Evolutionary conservation across 2,888 invertebrate species (phyloP), one percentile per base, ranked within the genome.

Genomic region (Dicranocentrus wangi): DNA sequence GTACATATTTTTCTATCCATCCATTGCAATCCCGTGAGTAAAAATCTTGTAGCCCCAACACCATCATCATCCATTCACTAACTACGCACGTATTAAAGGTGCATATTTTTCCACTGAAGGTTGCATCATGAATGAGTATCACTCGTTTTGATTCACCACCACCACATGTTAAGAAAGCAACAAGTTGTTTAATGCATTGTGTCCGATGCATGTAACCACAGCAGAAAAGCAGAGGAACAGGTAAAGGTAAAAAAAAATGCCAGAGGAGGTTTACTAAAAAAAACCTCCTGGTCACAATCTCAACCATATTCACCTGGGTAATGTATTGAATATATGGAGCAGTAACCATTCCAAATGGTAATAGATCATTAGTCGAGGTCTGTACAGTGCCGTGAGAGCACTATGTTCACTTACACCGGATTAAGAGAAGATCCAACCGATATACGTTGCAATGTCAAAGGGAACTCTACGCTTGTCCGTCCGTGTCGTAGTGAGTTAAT

Each of bases 101-200:
- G 71, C 60, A 43, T 51, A 17, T 39, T n/a, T 13, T 19, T 61
- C 61, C 23, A 43, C 17, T 70, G 21, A 7, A 10, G 8, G 55
- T 21, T 19, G 3, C 21, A 23, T 55, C 10, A 2, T 55, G 10
- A 19, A 23, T 19, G 2, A 58, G 21, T 42, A 25, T 58, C 43
- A 39, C 25, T 60, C 58, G 28, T 63, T 51, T 61, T 47, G 21
- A 21, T 55, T 3, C 55, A 70, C 58, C 70, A 71, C 66, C 60
- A 73, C 55, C 81, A 81, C 81, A 81, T 76, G 81, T 81, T 81
- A 81, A 75, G 71, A 76, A 76, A 75, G 81, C 81, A 81, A 71
- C 76, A 76, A n/a, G 71, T 76, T 81, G 81, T 66, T 70, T 75
- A 65, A 75, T 76, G 75, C 70, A 58, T 68, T 47, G 19, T 55